phyloP scores from a whole-genome alignment of 2,113 vertebrate genomes.

The Chaetodon auriga region DNA sequence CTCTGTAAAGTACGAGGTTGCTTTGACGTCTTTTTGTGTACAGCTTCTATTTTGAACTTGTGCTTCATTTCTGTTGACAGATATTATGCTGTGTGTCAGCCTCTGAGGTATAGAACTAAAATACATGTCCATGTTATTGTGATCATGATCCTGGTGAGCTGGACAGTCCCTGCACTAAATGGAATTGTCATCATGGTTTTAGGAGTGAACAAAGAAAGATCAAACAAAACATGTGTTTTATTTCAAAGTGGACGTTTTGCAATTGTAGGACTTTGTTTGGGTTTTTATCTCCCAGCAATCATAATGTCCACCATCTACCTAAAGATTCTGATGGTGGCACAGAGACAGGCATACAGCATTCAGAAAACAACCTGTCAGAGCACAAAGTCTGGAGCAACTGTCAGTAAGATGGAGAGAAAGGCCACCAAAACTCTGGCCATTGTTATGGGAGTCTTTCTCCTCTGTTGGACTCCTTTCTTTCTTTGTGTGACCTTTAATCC shows the following conservation, averaged over 20 bases:
- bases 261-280: neutral
- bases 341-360: constrained; percentile 28
- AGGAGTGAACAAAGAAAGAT: neutral
- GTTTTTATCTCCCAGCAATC: constrained; percentile 25
- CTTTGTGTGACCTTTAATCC: neutral
- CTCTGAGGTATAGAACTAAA: constrained; percentile 22
- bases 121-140: neutral
- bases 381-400: neutral
- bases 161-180: constrained; percentile 1
- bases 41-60: constrained; percentile 24
- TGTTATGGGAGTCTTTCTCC: neutral
- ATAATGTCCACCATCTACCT: constrained; percentile 30
- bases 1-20: neutral
- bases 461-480: neutral
- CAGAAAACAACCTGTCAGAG: neutral
- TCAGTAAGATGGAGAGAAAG: neutral
- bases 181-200: neutral
- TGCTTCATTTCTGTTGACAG: constrained; percentile 42
- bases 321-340: constrained; percentile 10
- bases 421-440: neutral
- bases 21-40: neutral
- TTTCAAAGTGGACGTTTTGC: neutral
- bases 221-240: neutral
- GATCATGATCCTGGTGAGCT: constrained; percentile 29
- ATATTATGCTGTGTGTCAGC: constrained; percentile 34